phyloP scores from a whole-genome alignment of 1,140 invertebrate genomes.

The Maconellicoccus hirsutus region DNA sequence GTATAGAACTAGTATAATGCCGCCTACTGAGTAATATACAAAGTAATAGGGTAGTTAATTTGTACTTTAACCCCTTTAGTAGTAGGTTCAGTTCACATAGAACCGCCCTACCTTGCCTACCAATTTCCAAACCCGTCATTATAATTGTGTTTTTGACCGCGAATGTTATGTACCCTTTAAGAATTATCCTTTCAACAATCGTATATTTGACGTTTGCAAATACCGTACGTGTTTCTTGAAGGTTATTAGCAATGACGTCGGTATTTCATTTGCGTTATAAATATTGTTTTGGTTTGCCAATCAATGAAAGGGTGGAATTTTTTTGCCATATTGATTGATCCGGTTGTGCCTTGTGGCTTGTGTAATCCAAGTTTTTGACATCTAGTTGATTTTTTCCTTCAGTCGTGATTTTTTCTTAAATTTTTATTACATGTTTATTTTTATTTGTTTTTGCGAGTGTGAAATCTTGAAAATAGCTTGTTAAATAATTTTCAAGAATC shows the following conservation, averaged over 20 bases:
- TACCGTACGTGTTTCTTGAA: neutral
- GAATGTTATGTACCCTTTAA: neutral
- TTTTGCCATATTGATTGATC: no score
- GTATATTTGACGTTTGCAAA: neutral
- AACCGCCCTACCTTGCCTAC: conserved; percentile 16
- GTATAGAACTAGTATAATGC: conserved; percentile 16
- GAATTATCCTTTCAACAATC: conserved; percentile 4
- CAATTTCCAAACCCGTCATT: conserved; percentile 15
- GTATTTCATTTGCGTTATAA: neutral
- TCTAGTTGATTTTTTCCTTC: no score
- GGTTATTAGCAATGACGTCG: neutral
- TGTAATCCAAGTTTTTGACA: no score
- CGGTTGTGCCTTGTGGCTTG: no score
- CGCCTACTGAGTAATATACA: conserved; percentile 13
- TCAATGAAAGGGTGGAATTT: no score
- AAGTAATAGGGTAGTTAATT: conserved; percentile 20
- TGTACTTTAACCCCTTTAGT: conserved; percentile 20
- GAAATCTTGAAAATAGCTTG: no score
- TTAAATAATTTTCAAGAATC: no score
- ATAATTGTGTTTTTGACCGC: conserved; percentile 21
- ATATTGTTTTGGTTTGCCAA: no score
- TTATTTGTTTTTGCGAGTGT: no score
- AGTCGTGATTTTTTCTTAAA: no score
- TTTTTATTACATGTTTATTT: no score
- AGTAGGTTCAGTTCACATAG: conserved; percentile 19